Conservation (phyloP, 2,797 vertebrate species). For the Cyprinella venusta region DNA sequence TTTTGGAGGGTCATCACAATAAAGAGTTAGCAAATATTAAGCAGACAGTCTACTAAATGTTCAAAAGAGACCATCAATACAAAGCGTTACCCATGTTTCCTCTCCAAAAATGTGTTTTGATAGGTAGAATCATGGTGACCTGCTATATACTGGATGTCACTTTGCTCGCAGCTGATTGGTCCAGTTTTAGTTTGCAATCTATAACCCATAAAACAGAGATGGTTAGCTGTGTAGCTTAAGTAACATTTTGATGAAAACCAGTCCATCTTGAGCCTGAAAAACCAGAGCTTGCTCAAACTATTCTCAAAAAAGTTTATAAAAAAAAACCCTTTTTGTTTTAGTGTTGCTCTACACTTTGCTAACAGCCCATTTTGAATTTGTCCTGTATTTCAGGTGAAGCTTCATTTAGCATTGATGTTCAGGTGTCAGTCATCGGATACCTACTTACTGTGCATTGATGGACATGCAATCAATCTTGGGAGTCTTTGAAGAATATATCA, state of each 20-base stretch:
- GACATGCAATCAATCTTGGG: constrained; percentile 19
- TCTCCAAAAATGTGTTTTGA: not conserved
- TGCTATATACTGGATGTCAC: not conserved
- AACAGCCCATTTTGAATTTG: not conserved
- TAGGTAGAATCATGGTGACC: not conserved
- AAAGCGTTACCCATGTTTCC: no score
- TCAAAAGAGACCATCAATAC: no score
- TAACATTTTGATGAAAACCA: not conserved
- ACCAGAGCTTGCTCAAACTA: not conserved
- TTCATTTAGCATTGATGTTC: constrained; percentile 12
- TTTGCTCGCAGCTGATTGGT: not conserved
- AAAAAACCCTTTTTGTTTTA: not conserved
- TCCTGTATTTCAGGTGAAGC: not conserved
- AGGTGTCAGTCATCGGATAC: constrained; percentile 23
- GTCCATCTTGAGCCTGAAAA: not conserved
- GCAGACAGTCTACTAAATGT: no score
- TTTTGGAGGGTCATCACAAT: no score
- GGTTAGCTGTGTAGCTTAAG: not conserved
- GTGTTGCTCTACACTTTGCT: not conserved
- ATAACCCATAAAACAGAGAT: not conserved
- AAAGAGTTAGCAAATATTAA: no score
- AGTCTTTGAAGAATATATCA: constrained; percentile 30
- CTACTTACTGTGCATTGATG: constrained; percentile 15
- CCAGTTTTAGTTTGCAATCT: not conserved
- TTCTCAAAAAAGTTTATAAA: not conserved